phyloP scores from a whole-genome alignment of 2,113 vertebrate genomes.

The Malurus alboscapulatus region DNA sequence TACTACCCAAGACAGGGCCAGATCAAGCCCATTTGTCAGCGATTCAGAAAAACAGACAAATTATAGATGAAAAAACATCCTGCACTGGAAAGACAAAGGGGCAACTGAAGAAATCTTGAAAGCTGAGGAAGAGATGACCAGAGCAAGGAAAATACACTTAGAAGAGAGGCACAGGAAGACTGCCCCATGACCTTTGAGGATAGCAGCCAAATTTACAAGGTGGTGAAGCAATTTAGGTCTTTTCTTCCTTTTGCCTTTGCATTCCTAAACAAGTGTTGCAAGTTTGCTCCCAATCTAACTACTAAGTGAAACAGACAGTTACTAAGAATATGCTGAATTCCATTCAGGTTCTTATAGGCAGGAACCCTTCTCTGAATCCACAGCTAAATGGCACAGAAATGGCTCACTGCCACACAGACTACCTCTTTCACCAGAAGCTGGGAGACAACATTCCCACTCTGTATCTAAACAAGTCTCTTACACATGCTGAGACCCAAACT shows the following conservation, averaged over 20 bases:
- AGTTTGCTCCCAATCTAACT: neutral
- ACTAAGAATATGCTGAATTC: neutral
- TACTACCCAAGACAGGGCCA: neutral
- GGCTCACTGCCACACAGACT: neutral
- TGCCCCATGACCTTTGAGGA: neutral
- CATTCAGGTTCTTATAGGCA: neutral
- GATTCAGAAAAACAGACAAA: neutral
- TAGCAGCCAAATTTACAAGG: neutral
- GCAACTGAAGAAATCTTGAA: neutral
- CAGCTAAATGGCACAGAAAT: neutral
- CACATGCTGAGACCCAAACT: neutral
- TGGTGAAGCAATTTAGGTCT: neutral
- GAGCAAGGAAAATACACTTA: neutral
- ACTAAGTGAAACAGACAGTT: neutral
- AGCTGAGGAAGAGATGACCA: neutral
- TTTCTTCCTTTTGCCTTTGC: neutral
- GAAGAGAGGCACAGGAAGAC: neutral
- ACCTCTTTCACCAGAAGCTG: neutral
- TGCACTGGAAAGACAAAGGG: neutral
- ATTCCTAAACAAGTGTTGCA: neutral
- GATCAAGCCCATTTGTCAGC: neutral
- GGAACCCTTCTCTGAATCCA: neutral
- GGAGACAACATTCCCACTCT: neutral
- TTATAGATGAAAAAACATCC: neutral
- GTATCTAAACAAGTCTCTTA: neutral